A percentile compares a stretch with the other conserved stretches of the same genome.
Conservation (phyloP, 2,888 invertebrate genomes). For the Nowickia ferox region DNA sequence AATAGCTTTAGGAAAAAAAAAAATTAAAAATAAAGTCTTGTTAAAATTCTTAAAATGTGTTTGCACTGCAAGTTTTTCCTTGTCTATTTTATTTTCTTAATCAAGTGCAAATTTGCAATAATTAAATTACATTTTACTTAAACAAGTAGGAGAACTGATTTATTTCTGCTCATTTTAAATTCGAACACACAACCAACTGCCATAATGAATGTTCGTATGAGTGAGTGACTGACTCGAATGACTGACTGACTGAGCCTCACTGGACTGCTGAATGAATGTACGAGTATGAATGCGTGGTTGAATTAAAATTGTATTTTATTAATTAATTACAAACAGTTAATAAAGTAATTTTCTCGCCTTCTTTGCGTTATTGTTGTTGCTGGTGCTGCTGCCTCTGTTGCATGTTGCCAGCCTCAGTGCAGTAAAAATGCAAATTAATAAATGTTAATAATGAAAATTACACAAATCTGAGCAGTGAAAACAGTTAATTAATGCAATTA, state of each 20-base stretch:
- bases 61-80: neutral
- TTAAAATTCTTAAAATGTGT: neutral
- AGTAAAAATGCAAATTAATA: conserved; percentile 53
- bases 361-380: neutral
- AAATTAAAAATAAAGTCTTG: neutral
- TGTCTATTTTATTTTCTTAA: neutral
- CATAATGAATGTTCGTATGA: conserved; percentile 11
- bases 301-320: conserved; percentile 57
- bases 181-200: conserved; percentile 4
- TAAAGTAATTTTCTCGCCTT: conserved; percentile 69
- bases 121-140: conserved; percentile 63
- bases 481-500: conserved; percentile 62
- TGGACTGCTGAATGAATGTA: neutral
- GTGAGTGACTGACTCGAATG: conserved; percentile 18
- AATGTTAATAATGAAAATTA: conserved; percentile 71
- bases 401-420: neutral
- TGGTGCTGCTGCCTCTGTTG: neutral
- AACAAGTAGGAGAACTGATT: conserved; percentile 54
- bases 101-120: conserved; percentile 40
- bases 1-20: neutral
- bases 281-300: conserved; percentile 16
- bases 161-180: conserved; percentile 49
- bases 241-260: conserved; percentile 27
- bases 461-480: conserved; percentile 62
- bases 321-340: conserved; percentile 70